Percentiles rank a stretch among this genome's conserved stretches.
phyloP scores from a whole-genome alignment of 2,113 vertebrate species.

The Neopipo cinnamomea region DNA sequence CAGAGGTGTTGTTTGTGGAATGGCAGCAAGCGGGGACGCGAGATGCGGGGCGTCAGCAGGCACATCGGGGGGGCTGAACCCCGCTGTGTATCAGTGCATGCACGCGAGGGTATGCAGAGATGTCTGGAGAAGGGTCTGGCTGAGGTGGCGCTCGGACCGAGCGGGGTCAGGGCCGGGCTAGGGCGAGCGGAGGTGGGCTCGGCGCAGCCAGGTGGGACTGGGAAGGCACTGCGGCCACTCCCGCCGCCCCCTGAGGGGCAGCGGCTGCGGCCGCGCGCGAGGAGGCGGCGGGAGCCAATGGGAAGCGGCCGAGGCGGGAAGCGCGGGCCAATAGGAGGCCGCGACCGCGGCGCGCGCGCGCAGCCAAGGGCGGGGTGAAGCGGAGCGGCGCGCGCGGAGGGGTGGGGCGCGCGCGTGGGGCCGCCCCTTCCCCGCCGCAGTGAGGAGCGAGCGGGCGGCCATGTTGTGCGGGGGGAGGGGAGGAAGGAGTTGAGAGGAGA shows the following conservation, averaged over 20 bases:
- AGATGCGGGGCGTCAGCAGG: neutral
- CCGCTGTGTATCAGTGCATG: accelerated
- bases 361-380: neutral
- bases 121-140: neutral
- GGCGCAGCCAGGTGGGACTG: neutral
- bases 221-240: neutral
- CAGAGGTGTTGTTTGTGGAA: neutral
- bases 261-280: neutral
- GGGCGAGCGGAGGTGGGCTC: neutral
- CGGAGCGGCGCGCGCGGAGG: neutral
- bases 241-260: neutral
- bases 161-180: neutral
- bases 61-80: neutral
- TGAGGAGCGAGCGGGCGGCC: constrained; percentile 66
- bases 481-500: constrained; percentile 76
- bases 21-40: neutral
- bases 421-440: constrained; percentile 71
- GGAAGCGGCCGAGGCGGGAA: neutral
- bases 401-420: neutral
- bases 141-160: neutral
- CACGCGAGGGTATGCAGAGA: accelerated
- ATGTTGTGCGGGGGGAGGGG: constrained; percentile 77
- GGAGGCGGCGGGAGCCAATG: neutral
- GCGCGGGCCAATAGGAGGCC: neutral
- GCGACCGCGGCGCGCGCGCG: constrained; percentile 38